Base-by-base conservation (phyloP, 2,797 vertebrate genomes). In the Girardinus metallicus region DNA sequence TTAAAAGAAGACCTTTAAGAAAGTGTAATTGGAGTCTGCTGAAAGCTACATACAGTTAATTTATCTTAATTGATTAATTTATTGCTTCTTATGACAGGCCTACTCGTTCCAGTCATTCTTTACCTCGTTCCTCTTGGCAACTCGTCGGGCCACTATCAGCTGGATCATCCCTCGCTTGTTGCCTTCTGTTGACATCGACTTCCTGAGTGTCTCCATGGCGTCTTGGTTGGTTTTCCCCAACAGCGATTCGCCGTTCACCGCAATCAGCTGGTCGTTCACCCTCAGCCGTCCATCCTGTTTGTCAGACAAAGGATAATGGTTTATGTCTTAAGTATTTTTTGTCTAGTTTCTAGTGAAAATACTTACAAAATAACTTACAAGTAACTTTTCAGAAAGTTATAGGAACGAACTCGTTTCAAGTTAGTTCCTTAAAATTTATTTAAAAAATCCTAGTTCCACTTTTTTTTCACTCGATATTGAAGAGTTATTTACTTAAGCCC, bases 161-260 rank as follows among this genome's bases (percentile, higher is more conserved):
- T 99, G 98, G 90, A 99, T 99, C 96, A 96, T 98, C 73, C 98
- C 98, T 0, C 97, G 94, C 73, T 97, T 97, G 94, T 99, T 99
- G 76, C 98, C 98, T 83, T 99, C 98, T 0, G 97, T 97, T 23
- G 98, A 99, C 98, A 99, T 99, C 76, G 98, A 99, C 79, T 96
- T 97, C 66, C 98, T 93, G 4, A 99, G 95, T 5, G 97, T 98
- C 92, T 99, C 98, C 98, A 99, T 99, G 91, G 98, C 98, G 5
- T 99, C 98, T 82, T 98, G 98, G 94, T 99, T 99, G 81, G 97
- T 98, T 94, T 99, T 99, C 74, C 96, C 98, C 93, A 99, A 76
- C 66, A 99, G 94, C 0, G 98, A 99, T 84, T 99, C 98, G 29
- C 97, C 97, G 80, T 99, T 99, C 79, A 99, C 98, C 0, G 98